Base-by-base conservation (phyloP, 2,888 invertebrate species). In the Troides aeacus region DNA sequence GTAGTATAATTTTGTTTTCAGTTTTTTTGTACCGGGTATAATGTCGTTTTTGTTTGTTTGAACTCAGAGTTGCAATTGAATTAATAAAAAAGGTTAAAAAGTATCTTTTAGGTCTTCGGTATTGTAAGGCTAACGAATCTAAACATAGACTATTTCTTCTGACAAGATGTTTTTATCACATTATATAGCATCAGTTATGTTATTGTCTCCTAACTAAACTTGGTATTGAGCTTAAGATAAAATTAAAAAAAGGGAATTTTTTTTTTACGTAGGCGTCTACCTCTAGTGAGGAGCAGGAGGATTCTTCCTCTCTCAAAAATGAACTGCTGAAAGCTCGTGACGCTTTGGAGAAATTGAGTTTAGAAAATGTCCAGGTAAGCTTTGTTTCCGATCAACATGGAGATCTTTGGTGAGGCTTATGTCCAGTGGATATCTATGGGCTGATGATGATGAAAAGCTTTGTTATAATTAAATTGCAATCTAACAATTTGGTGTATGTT, bases 221-320 rank as follows among this genome's bases (percentile, higher is more conserved):
- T 21, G 1, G 21, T 21, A 21, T 21, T 21, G 21, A 21, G 21
- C 21, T 21, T 21, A 21, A 21, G 21, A 21, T 21, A 21, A 21
- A 21, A 21, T 21, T 21, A 21, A 21, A 21, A 21, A 21, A 12
- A 50, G 5, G 15, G 3, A 50, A 15, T 17, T 50, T 50, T 2
- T 17, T 50, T 1, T 50, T 15, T 50, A 46, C 66, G n/a, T 56
- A 70, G 70, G 70, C 70, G 59, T 70, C 70, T 30, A 57, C 62
- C 23, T 36, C 70, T 50, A 63, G 89, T 0, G 94, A 94, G 70
- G 94, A 95, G 70, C 93, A 93, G 72, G 94, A 95, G 71, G 94
- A 94, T 56, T 64, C 70, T 74, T 94, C 94, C 60, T 94, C 94
- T 56, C 89, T 87, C 50, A 75, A 72, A 10, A 75, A 74, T 59